Evolutionary conservation across 2,888 invertebrate species (phyloP).

Genomic region (Synanthedon andrenaeformis): DNA sequence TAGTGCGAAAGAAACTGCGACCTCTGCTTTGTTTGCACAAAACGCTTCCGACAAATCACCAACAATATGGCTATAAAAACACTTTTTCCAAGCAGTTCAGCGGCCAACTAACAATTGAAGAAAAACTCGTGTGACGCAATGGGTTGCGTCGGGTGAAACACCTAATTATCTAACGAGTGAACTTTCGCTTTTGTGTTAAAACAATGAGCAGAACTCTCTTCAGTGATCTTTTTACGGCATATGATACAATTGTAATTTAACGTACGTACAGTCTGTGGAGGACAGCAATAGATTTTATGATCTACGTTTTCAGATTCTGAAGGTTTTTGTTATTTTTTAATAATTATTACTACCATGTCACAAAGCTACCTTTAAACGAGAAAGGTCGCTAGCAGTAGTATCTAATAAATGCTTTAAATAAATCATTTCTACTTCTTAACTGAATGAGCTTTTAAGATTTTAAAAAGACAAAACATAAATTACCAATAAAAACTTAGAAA

Average conservation of each 20-base stretch:
- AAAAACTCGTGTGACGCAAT: constrained; percentile 60
- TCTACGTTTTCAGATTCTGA: too few relatives aligned
- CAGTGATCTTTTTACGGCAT: constrained; percentile 13
- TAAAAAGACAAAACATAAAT: too few relatives aligned
- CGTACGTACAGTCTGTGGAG: background rate
- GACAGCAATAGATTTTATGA: too few relatives aligned
- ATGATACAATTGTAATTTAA: background rate
- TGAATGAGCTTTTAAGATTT: too few relatives aligned
- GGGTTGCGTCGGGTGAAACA: constrained; percentile 49
- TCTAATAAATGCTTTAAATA: too few relatives aligned
- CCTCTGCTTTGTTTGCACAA: background rate
- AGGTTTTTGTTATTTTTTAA: too few relatives aligned
- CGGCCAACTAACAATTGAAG: constrained; percentile 43
- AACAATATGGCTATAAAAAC: constrained; percentile 28
- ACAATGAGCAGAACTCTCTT: constrained; percentile 56
- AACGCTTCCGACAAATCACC: constrained; percentile 6
- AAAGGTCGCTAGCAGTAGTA: too few relatives aligned
- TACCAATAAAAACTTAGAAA: too few relatives aligned
- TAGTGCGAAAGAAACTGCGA: background rate
- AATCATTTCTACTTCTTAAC: too few relatives aligned
- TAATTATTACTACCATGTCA: too few relatives aligned
- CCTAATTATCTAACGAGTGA: constrained; percentile 63
- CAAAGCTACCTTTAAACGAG: too few relatives aligned
- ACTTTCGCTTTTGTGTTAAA: constrained; percentile 66
- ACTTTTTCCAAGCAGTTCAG: constrained; percentile 36